Evolutionary conservation across 2,113 vertebrate species (phyloP), one percentile per base, ranked within the genome.

Genomic region (Mugil cephalus): DNA sequence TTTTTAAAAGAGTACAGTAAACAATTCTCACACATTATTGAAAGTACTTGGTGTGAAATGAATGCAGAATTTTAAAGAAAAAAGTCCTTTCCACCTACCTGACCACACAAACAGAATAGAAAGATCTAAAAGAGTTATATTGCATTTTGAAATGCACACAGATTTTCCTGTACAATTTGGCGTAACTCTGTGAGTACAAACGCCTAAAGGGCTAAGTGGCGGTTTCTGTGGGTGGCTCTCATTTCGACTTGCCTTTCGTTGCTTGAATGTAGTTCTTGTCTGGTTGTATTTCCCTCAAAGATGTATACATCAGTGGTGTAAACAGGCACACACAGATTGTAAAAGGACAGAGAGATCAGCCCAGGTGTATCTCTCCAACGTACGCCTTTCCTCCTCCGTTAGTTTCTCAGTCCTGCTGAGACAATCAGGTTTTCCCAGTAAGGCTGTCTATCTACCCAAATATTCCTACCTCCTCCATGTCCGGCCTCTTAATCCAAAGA

Each of bases 1-100:
- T 95, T 84, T 79, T 97, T 96, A 95, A 98, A 97, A 97, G 95
- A 97, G 95, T 98, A 99, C 96, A 98, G 94, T 96, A 97, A 97
- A 98, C 96, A 98, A 96, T 96, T 97, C 94, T 95, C 95, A 98
- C 96, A 98, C 93, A 95, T 96, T 96, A 96, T 97, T 97, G 95
- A 99, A 98, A 97, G 96, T 97, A 98, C 95, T 95, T 91, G 94
- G 96, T 93, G 93, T 95, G 24, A 30, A 30, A 30, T 30, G 24
- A 30, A 30, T 94, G 96, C 93, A 95, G 94, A 96, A 94, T 83
- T 8, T 1, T 6, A 15, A 15, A 47, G 8, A 42, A 15, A 61
- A 54, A 70, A 17, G 24, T 30, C 24, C 24, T 30, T 30, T 30
- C 24, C 24, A 30, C 24, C 24, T 95, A 97, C 96, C 95, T 92